A percentile compares a stretch with the other conserved stretches of the same genome.
phyloP scores from a whole-genome alignment of 1,140 invertebrate species.

The Steinernema khuongi region DNA sequence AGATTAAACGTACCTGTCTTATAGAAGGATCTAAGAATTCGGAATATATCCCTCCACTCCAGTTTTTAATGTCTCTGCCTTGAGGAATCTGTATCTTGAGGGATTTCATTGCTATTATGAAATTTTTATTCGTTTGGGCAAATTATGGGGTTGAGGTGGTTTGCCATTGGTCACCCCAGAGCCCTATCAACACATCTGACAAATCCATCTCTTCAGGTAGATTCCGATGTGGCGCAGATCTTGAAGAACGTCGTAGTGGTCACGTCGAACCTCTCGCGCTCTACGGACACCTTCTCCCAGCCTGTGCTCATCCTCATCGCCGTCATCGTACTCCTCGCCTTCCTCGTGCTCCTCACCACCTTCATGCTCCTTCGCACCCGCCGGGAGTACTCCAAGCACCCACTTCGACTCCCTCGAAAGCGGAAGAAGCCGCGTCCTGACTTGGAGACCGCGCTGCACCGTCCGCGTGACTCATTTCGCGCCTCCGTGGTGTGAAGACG shows the following conservation, averaged over 20 bases:
- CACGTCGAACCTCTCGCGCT: not conserved
- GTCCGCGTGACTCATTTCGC: not conserved
- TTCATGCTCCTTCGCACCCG: not conserved
- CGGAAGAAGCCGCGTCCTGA: not conserved
- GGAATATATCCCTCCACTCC: too few species aligned
- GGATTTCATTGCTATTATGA: too few species aligned
- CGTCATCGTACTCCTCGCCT: not conserved
- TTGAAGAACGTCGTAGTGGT: not conserved
- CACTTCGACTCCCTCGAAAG: not conserved
- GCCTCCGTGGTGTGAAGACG: not conserved
- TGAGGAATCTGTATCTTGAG: too few species aligned
- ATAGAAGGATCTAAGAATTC: too few species aligned
- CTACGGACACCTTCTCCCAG: not conserved
- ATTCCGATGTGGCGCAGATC: not conserved
- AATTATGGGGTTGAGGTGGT: too few species aligned
- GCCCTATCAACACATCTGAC: not conserved
- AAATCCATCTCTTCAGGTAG: not conserved
- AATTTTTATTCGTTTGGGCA: too few species aligned
- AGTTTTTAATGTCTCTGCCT: too few species aligned
- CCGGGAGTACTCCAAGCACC: not conserved
- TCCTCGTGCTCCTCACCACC: not conserved
- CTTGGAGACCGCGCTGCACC: not conserved
- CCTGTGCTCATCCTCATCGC: not conserved
- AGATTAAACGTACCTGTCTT: too few species aligned
- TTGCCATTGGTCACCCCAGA: not conserved